These are phyloP conservation scores for Catharus ustulatus DNA, from an alignment of 2,797 vertebrate genomes.

Conservation along the genomic window DNA sequence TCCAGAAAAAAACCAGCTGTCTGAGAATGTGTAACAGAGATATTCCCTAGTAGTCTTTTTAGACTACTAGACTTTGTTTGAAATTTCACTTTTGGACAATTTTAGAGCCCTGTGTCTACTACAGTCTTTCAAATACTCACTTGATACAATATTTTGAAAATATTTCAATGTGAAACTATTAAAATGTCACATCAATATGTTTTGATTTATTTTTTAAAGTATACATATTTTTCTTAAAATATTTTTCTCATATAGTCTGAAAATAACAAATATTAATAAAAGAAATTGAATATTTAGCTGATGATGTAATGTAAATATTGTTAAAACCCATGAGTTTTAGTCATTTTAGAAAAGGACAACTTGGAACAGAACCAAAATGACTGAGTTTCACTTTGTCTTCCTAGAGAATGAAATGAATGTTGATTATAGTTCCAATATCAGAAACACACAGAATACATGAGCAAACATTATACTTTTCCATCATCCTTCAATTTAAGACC, in stretches of 20 bases:
- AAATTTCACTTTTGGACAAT: conserved; percentile 21
- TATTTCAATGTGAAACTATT: neutral
- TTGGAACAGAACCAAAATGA: neutral
- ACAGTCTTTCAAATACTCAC: neutral
- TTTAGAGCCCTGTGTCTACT: neutral
- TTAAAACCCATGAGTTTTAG: neutral
- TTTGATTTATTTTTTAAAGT: neutral
- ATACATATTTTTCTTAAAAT: neutral
- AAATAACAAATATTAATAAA: neutral
- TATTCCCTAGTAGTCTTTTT: neutral
- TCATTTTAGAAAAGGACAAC: neutral
- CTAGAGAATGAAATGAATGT: neutral
- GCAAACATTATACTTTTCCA: neutral
- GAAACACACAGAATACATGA: neutral
- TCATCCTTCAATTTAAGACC: neutral
- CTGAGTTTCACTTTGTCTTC: neutral
- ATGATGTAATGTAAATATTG: neutral
- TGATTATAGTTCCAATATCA: neutral
- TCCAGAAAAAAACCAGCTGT: neutral
- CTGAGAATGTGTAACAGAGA: neutral
- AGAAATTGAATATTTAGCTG: neutral
- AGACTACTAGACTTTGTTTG: neutral
- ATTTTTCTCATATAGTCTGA: neutral
- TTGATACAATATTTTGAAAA: neutral
- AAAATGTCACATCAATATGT: neutral